These are phyloP conservation scores for Arctia plantaginis DNA, from an alignment of 2,888 invertebrate species.

Conservation along the genomic window DNA sequence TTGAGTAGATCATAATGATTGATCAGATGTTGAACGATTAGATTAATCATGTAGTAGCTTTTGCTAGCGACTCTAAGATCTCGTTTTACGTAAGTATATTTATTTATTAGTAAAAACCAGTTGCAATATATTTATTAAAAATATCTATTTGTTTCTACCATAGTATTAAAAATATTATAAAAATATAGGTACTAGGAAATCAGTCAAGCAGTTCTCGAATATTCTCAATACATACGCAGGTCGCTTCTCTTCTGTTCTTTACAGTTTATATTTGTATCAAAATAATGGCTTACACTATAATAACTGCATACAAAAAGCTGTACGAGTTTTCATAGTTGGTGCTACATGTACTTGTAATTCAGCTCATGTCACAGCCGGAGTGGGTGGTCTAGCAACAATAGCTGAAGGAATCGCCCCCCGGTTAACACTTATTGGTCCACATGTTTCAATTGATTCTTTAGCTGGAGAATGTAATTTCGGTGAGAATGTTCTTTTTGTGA, in stretches of 20 bases:
- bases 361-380: conserved; percentile 63
- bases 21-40: too few species aligned
- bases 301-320: not conserved
- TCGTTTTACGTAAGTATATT: not conserved
- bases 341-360: conserved; percentile 69
- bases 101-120: not conserved
- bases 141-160: too few species aligned
- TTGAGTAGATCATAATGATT: too few species aligned
- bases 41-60: not conserved
- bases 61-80: not conserved
- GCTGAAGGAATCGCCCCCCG: conserved; percentile 72
- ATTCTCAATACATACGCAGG: not conserved
- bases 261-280: not conserved
- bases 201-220: not conserved
- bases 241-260: too few species aligned
- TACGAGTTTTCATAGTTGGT: conserved; percentile 53
- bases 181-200: not conserved
- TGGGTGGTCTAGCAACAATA: conserved; percentile 73
- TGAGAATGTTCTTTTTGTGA: conserved; percentile 37
- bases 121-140: not conserved
- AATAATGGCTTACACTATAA: not conserved
- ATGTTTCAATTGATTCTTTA: conserved; percentile 78
- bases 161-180: too few species aligned
- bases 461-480: conserved; percentile 42
- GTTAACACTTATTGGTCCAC: conserved; percentile 80